Evolutionary conservation across 1,140 invertebrate genomes (phyloP).

Genomic region (Scaptomyza montana): DNA sequence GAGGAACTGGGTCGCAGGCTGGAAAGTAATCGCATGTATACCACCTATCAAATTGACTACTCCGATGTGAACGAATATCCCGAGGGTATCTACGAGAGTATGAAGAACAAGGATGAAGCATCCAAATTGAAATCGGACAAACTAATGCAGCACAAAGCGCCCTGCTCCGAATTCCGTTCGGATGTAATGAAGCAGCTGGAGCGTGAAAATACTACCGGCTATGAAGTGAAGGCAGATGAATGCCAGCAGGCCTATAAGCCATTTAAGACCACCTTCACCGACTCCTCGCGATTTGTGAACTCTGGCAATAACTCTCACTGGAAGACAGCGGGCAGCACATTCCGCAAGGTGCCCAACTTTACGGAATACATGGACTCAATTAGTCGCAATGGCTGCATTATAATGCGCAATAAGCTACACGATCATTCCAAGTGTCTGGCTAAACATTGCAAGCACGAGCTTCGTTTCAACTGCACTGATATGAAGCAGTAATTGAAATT

Average conservation of each 20-base stretch:
- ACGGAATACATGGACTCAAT: slow-evolving; percentile 82
- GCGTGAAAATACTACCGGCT: slow-evolving; percentile 47
- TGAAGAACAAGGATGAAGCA: slow-evolving; percentile 68
- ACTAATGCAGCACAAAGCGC: slow-evolving; percentile 48
- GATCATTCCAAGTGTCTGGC: slow-evolving; percentile 75
- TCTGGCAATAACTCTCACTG: slow-evolving; percentile 77
- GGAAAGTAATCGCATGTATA: slow-evolving; percentile 84
- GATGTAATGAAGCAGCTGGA: slow-evolving; percentile 74
- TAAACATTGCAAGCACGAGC: slow-evolving; percentile 72
- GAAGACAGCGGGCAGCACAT: slow-evolving; percentile 58
- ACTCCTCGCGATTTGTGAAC: slow-evolving; percentile 64
- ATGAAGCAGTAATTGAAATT: slow-evolving; percentile 47
- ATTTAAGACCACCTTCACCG: slow-evolving; percentile 73
- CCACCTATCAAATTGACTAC: slow-evolving; percentile 86
- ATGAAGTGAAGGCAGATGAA: slow-evolving; percentile 48
- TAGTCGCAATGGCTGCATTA: slow-evolving; percentile 76
- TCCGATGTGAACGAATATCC: slow-evolving; percentile 84
- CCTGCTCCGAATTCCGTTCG: slow-evolving; percentile 70
- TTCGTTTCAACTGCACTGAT: slow-evolving; percentile 67
- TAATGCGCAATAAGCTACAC: slow-evolving; percentile 77
- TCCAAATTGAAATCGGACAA: slow-evolving; percentile 64
- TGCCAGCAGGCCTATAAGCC: slow-evolving; percentile 74
- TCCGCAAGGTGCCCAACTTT: slow-evolving; percentile 67
- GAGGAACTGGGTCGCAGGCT: slow-evolving; percentile 84
- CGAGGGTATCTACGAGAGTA: slow-evolving; percentile 76